Percentiles rank a stretch among this genome's conserved stretches.
phyloP scores from a whole-genome alignment of 1,140 invertebrate species.

The Sinonovacula constricta region DNA sequence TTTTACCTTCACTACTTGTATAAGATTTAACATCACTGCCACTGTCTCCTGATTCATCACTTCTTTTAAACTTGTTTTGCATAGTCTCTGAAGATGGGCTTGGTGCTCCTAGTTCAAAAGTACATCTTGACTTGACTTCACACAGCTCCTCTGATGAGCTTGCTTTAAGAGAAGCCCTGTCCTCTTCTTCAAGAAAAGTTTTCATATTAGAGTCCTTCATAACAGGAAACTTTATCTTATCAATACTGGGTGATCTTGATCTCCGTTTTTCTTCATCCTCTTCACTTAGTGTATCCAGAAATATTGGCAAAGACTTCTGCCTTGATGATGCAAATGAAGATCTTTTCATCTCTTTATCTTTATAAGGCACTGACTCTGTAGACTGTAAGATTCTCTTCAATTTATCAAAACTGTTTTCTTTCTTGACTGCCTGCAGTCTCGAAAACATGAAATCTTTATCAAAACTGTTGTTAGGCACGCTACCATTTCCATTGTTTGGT shows the following conservation, averaged over 20 bases:
- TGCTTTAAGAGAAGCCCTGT: not conserved
- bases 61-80: no score
- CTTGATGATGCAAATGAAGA: conserved; percentile 62
- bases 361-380: not conserved
- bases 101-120: no score
- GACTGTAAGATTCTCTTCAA: conserved; percentile 37
- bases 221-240: conserved; percentile 21
- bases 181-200: conserved; percentile 34
- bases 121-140: not conserved
- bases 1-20: not conserved
- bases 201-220: conserved; percentile 19
- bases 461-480: not conserved
- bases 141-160: conserved; percentile 16
- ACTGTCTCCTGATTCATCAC: not conserved
- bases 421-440: conserved; percentile 14
- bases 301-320: conserved; percentile 72
- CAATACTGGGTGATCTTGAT: conserved; percentile 48
- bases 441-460: conserved; percentile 12
- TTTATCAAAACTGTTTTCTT: conserved; percentile 50
- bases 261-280: conserved; percentile 64
- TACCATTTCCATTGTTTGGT: not conserved
- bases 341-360: conserved; percentile 46
- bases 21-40: not conserved
- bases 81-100: no score
- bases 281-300: conserved; percentile 70